Evolutionary conservation across 64 coral and sea anemone species (phyloP).

Genomic region (Hydrozoanthus tunicans): DNA sequence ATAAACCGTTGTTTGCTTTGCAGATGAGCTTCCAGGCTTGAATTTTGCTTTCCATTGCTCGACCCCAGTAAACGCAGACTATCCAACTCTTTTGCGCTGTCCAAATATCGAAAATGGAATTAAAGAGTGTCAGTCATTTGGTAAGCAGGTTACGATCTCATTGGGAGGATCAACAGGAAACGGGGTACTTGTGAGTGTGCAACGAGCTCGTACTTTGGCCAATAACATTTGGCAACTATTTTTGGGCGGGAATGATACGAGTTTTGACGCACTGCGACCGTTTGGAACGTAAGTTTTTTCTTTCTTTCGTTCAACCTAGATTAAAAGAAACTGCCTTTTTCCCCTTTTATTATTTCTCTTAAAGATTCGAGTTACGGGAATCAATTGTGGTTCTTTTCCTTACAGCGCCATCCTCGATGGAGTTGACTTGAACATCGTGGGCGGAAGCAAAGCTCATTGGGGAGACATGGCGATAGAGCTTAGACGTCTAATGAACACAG

Average conservation of each 20-base stretch:
- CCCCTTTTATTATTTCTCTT: not conserved
- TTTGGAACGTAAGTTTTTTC: constrained; percentile 57
- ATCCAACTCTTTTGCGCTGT: too few species aligned
- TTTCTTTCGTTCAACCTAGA: too few species aligned
- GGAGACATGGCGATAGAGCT: constrained; percentile 62
- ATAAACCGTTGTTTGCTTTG: too few species aligned
- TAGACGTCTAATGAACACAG: constrained; percentile 63
- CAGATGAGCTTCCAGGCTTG: too few species aligned
- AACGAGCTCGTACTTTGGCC: not conserved
- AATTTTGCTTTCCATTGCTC: too few species aligned
- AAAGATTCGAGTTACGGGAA: not conserved
- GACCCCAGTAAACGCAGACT: too few species aligned
- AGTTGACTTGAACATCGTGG: constrained; percentile 80
- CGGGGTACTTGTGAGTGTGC: constrained; percentile 30
- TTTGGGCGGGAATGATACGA: not conserved
- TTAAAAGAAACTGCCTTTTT: not conserved
- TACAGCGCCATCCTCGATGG: constrained; percentile 58
- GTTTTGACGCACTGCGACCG: constrained; percentile 34
- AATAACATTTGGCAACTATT: constrained; percentile 66
- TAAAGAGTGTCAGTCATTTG: constrained; percentile 58
- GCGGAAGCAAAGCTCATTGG: constrained; percentile 61
- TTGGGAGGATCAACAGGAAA: constrained; percentile 41
- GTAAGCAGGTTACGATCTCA: constrained; percentile 54
- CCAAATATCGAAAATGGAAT: not conserved
- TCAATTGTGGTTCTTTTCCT: not conserved